phyloP scores from a whole-genome alignment of 37 sponge, comb jelly and placozoan species.

The Bolinopsis microptera region DNA sequence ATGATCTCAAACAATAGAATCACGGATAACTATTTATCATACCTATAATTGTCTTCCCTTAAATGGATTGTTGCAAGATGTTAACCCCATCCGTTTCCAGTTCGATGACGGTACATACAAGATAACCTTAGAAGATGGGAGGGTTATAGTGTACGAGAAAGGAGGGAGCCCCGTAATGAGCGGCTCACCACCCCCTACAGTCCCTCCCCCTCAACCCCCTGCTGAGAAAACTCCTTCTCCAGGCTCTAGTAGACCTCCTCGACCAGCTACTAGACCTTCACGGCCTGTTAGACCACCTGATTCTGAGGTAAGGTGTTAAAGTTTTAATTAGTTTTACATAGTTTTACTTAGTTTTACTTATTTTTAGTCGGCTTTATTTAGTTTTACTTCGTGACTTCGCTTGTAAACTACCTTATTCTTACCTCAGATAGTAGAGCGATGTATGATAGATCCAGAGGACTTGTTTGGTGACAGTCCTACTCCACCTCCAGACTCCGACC shows the following conservation, averaged over 20 bases:
- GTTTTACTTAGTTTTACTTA: not conserved
- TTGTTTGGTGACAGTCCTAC: not conserved
- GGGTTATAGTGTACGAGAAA: slow-evolving; percentile 61
- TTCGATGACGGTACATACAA: slow-evolving; percentile 35
- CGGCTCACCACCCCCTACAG: not conserved
- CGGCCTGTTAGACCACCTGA: not conserved
- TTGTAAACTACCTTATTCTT: not conserved
- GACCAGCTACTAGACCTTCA: not conserved
- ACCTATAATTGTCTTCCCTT: too few species aligned
- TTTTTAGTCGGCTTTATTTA: not conserved
- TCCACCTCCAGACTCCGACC: not conserved
- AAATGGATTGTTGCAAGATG: too few species aligned
- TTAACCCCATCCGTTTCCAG: too few species aligned
- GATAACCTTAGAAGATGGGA: slow-evolving; percentile 44
- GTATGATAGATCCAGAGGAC: slow-evolving; percentile 45
- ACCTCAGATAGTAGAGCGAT: not conserved
- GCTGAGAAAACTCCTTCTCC: not conserved
- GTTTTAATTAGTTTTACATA: not conserved
- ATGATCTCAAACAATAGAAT: too few species aligned
- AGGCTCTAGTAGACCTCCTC: not conserved
- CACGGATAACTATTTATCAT: too few species aligned
- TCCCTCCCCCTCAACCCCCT: not conserved
- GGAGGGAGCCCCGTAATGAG: slow-evolving; percentile 1
- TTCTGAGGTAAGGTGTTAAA: not conserved
- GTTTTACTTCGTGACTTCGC: not conserved